These are phyloP conservation scores for Micropoecilia bifurca DNA, from an alignment of 2,797 vertebrate genomes.

Conservation along the genomic window DNA sequence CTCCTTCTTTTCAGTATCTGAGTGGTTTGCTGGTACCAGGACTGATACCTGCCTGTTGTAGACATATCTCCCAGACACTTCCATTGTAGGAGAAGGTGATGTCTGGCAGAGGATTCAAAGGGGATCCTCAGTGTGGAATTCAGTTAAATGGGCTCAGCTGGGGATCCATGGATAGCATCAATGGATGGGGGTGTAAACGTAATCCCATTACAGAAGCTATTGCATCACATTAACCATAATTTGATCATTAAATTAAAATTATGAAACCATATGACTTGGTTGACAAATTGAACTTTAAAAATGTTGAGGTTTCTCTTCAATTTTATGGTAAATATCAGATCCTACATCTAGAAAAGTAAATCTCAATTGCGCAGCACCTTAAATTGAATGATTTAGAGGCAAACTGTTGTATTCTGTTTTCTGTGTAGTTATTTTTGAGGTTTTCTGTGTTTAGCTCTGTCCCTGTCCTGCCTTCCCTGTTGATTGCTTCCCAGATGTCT, in stretches of 20 bases:
- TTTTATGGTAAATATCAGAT: neutral
- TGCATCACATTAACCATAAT: neutral
- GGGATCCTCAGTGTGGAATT: neutral
- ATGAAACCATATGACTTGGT: neutral
- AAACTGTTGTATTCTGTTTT: no score
- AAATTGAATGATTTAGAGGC: neutral
- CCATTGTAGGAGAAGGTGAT: no score
- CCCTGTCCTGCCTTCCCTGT: no score
- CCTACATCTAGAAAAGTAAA: neutral
- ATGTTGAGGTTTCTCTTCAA: neutral
- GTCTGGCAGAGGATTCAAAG: no score
- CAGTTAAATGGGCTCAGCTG: neutral
- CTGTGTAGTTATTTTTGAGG: no score
- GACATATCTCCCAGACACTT: neutral
- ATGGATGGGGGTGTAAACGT: neutral
- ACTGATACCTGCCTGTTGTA: neutral
- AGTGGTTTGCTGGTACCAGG: neutral
- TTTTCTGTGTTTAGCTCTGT: no score
- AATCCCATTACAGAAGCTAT: neutral
- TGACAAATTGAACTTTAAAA: neutral
- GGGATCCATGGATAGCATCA: neutral
- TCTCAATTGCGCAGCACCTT: neutral
- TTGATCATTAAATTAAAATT: neutral
- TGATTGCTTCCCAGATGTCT: no score
- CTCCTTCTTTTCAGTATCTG: neutral